Conservation (phyloP, 2,113 vertebrate genomes). For the Amphiprion percula region DNA sequence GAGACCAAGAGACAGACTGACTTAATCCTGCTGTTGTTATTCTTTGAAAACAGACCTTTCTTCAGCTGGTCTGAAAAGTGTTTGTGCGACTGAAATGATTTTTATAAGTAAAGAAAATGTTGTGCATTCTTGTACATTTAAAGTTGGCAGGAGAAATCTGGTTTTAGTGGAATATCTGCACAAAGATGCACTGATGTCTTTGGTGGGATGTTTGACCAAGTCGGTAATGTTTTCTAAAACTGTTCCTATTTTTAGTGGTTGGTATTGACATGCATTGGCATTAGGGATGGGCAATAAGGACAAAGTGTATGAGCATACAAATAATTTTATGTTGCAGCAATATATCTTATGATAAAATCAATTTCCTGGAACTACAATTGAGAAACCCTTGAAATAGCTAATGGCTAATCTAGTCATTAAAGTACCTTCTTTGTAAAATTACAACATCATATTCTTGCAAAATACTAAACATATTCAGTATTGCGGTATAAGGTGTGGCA, state of each 20-base stretch:
- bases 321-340: background rate
- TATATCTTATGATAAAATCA: too few relatives aligned
- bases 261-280: background rate
- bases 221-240: conserved; percentile 2
- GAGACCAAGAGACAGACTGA: background rate
- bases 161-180: conserved; percentile 55
- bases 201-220: conserved; percentile 1
- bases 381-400: background rate
- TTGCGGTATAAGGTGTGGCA: background rate
- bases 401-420: background rate
- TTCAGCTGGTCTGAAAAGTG: conserved; percentile 80
- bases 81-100: conserved; percentile 21
- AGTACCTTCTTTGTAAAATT: too few relatives aligned
- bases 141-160: conserved; percentile 73
- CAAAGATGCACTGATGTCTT: conserved; percentile 35
- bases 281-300: conserved; percentile 8
- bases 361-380: background rate
- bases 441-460: too few relatives aligned
- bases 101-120: conserved; percentile 8
- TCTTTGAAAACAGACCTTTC: conserved; percentile 40
- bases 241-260: conserved; percentile 1
- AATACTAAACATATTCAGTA: background rate
- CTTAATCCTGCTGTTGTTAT: conserved; percentile 22
- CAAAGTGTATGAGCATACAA: background rate
- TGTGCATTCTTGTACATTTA: conserved; percentile 54